These are phyloP conservation scores for Chunga burmeisteri DNA, from an alignment of 2,113 vertebrate genomes.

Conservation along the genomic window DNA sequence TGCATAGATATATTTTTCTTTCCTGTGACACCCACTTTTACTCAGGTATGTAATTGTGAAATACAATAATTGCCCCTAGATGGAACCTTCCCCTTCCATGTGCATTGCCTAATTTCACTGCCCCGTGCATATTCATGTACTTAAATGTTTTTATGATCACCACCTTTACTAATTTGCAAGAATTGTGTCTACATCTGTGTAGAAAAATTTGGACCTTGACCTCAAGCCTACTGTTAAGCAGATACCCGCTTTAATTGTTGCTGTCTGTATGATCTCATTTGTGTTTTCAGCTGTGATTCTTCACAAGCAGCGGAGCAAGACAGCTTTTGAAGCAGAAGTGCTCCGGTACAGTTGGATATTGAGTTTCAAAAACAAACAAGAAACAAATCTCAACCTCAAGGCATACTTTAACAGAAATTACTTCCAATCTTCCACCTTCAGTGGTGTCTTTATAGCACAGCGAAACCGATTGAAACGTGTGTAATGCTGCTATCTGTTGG, in stretches of 20 bases:
- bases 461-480: not conserved
- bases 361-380: not conserved
- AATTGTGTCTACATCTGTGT: not conserved
- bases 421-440: not conserved
- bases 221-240: not conserved
- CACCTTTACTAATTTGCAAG: not conserved
- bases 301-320: not conserved
- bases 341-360: not conserved
- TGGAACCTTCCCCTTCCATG: not conserved
- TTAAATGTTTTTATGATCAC: not conserved
- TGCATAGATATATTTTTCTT: not conserved
- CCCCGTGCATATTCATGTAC: not conserved
- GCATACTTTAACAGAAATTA: not conserved
- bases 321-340: not conserved
- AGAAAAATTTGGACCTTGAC: not conserved
- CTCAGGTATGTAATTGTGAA: not conserved
- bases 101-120: not conserved
- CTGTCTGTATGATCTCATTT: not conserved
- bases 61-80: not conserved
- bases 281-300: not conserved
- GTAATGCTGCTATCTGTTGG: constrained; percentile 50
- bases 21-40: not conserved
- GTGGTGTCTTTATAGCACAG: not conserved
- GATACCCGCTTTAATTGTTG: not conserved
- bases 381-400: not conserved